A percentile compares a stretch with the other conserved stretches of the same genome.
Conservation (phyloP, 2,888 invertebrate species). For the Lithophane leautieri region DNA sequence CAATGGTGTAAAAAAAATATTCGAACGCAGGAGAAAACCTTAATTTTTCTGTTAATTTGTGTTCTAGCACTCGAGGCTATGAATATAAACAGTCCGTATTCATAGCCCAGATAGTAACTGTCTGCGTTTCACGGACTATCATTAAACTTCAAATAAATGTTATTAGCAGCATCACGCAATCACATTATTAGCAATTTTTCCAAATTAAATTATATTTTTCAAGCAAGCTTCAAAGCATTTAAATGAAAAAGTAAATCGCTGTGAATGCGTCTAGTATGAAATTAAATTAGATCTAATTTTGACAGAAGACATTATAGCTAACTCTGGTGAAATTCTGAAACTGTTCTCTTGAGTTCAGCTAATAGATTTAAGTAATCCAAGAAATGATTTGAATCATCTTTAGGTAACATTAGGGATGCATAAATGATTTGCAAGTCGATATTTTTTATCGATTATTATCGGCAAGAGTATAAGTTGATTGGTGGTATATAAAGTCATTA, state of each 20-base stretch:
- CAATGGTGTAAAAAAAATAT: not conserved
- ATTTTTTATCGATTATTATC: conserved; percentile 53
- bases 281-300: conserved; percentile 46
- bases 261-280: conserved; percentile 39
- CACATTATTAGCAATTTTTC: conserved; percentile 44
- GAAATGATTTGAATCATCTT: conserved; percentile 29
- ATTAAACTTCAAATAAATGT: conserved; percentile 75
- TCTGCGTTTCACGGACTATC: conserved; percentile 68
- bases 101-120: conserved; percentile 23
- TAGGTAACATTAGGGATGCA: conserved; percentile 29
- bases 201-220: conserved; percentile 35
- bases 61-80: conserved; percentile 63
- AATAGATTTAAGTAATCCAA: conserved; percentile 38
- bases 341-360: conserved; percentile 33
- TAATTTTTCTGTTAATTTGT: conserved; percentile 29
- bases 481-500: conserved; percentile 62
- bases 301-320: conserved; percentile 4
- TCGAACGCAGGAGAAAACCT: conserved; percentile 10
- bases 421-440: conserved; percentile 51
- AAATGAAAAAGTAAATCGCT: conserved; percentile 26
- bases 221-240: conserved; percentile 31
- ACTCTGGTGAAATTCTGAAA: conserved; percentile 8
- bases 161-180: conserved; percentile 59
- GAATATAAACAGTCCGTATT: conserved; percentile 53
- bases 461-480: conserved; percentile 50